Base-by-base conservation (phyloP, 2,888 invertebrate species). In the Hedya salicella region DNA sequence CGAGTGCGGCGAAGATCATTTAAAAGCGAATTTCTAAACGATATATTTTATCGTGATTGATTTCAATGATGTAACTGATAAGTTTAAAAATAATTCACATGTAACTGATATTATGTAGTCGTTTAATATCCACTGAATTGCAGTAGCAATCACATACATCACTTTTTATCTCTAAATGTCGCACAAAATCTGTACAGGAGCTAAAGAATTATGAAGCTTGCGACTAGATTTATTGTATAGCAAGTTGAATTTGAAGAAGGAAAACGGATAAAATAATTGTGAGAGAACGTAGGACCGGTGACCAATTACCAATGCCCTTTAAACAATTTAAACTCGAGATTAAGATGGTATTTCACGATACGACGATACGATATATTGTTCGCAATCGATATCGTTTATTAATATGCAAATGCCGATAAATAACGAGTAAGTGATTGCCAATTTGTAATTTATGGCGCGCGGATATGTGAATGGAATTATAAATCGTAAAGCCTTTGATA, bases 301-400 rank as follows among this genome's bases (percentile, higher is more conserved):
- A 62, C 71, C 71, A 71, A 71, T 72, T 72, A 72, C 69, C 63
- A 66, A 17, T 69, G 69, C 71, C 70, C 72, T 70, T 72, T 71
- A 67, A 66, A 71, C 69, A 70, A 69, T 69, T 68, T 69, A 63
- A 68, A 68, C 57, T 61, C 66, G 59, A 65, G 66, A 66, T 66
- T 66, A 54, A 61, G 66, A 66, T 66, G 66, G 66, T 66, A 66
- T 66, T 66, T 66, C 60, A 66, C 61, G 61, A 66, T 66, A 57
- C 44, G 9, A 60, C 62, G 53, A 62, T 62, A 54, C 66, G 48
- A 48, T 66, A 65, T 48, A 66, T 66, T 64, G 52, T 64, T 21
- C 52, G 48, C 59, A 53, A 66, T 54, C 66, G 66, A 61, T 61
- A 61, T n/a, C 46, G 16, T 42, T 53, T 66, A 66, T 66, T 66